Conservation (phyloP, 2,797 vertebrate genomes). For the Oceanodroma leucorhoa region DNA sequence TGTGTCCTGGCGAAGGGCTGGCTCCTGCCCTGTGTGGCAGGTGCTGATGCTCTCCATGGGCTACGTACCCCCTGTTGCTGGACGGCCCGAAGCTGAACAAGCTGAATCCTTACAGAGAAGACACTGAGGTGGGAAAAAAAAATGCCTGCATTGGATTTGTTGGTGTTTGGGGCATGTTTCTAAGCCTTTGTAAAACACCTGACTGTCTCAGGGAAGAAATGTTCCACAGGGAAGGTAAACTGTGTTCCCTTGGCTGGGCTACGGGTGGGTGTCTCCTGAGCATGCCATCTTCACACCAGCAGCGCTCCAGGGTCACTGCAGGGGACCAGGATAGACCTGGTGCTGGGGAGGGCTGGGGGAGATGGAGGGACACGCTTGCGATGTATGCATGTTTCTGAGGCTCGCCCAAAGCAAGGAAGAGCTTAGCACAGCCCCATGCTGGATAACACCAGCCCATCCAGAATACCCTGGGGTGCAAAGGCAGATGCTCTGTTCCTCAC, state of each 20-base stretch:
- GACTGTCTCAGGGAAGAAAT: background rate
- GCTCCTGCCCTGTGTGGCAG: background rate
- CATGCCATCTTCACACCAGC: background rate
- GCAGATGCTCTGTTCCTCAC: background rate
- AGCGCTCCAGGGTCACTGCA: background rate
- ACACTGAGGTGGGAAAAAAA: background rate
- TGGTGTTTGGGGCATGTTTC: background rate
- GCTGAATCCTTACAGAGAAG: background rate
- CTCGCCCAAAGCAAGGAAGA: background rate
- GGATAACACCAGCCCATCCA: background rate
- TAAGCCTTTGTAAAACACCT: background rate
- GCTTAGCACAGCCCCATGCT: background rate
- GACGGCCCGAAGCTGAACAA: background rate
- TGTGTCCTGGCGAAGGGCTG: background rate
- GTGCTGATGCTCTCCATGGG: background rate
- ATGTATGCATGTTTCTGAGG: background rate
- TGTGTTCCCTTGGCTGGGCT: background rate
- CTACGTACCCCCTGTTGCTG: background rate
- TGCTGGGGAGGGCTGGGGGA: background rate
- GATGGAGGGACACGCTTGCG: rapidly evolving
- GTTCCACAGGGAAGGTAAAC: background rate
- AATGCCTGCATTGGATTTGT: background rate
- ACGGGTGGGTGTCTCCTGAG: background rate
- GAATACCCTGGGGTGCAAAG: background rate
- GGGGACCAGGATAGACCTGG: background rate